These are phyloP conservation scores for Heliconius charithonia DNA, from an alignment of 2,888 invertebrate genomes.

Conservation along the genomic window DNA sequence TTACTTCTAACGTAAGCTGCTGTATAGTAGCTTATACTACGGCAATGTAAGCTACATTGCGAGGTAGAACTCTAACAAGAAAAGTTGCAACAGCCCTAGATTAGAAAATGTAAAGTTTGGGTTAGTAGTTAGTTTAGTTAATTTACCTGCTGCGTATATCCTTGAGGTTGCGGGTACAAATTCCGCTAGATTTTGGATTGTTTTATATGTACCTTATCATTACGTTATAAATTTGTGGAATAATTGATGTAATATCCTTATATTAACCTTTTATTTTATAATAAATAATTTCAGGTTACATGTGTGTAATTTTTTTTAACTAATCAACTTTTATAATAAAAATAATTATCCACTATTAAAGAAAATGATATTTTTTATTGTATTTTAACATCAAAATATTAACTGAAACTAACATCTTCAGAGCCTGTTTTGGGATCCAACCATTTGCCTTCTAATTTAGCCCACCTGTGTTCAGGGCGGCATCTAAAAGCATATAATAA, in stretches of 20 bases:
- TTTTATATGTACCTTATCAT: background rate
- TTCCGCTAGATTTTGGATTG: background rate
- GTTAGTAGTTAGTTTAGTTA: background rate
- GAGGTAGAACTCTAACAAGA: background rate
- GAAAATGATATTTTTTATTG: background rate
- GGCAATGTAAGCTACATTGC: too few species aligned
- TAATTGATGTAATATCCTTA: too few species aligned
- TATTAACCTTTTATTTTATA: too few species aligned
- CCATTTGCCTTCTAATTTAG: slow-evolving; percentile 73
- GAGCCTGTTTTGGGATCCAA: slow-evolving; percentile 69
- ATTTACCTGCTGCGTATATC: too few species aligned
- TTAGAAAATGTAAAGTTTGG: background rate
- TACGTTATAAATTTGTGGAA: too few species aligned
- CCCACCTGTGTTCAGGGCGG: slow-evolving; percentile 72
- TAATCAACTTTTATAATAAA: too few species aligned
- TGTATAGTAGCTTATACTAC: too few species aligned
- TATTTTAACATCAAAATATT: background rate
- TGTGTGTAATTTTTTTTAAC: too few species aligned
- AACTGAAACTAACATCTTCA: slow-evolving; percentile 63
- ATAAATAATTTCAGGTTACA: too few species aligned
- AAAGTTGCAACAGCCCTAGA: background rate
- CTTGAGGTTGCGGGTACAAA: background rate
- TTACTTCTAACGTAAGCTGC: too few species aligned
- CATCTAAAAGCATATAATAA: slow-evolving; percentile 57
- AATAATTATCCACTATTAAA: background rate